A percentile compares a stretch with the other conserved stretches of the same genome.
Conservation (phyloP, 2,888 invertebrate species). For the Lasiommata megera region DNA sequence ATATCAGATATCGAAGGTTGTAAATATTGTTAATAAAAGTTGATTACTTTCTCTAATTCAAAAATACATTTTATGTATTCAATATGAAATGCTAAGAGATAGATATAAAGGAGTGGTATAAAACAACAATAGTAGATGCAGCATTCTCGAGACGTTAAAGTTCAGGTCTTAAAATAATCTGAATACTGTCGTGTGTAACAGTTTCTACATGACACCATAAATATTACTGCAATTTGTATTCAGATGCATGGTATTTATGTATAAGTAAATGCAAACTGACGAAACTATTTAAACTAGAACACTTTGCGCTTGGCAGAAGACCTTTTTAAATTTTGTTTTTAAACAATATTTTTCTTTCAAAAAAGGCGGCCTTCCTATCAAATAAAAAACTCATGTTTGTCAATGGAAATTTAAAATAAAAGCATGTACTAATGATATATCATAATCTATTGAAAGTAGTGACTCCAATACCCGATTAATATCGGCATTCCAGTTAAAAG, state of each 20-base stretch:
- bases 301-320: neutral
- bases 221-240: slow-evolving; percentile 12
- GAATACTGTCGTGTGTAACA: slow-evolving; percentile 48
- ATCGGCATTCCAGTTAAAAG: slow-evolving; percentile 24
- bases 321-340: too few relatives aligned
- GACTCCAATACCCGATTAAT: slow-evolving; percentile 21
- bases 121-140: slow-evolving; percentile 44
- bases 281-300: neutral
- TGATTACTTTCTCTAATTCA: too few relatives aligned
- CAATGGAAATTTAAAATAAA: neutral
- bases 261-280: neutral
- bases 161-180: slow-evolving; percentile 55
- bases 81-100: slow-evolving; percentile 32
- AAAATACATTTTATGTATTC: neutral
- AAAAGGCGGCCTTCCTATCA: neutral
- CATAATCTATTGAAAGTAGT: slow-evolving; percentile 11
- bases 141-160: slow-evolving; percentile 41
- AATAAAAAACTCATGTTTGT: neutral
- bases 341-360: neutral
- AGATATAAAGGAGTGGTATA: slow-evolving; percentile 53
- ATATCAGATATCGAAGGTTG: too few relatives aligned
- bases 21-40: too few relatives aligned
- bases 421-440: neutral
- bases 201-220: slow-evolving; percentile 15
- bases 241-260: neutral